Evolutionary conservation across 2,113 vertebrate species (phyloP), one percentile per base, ranked within the genome.

Genomic region (Pachypanchax playfairii): DNA sequence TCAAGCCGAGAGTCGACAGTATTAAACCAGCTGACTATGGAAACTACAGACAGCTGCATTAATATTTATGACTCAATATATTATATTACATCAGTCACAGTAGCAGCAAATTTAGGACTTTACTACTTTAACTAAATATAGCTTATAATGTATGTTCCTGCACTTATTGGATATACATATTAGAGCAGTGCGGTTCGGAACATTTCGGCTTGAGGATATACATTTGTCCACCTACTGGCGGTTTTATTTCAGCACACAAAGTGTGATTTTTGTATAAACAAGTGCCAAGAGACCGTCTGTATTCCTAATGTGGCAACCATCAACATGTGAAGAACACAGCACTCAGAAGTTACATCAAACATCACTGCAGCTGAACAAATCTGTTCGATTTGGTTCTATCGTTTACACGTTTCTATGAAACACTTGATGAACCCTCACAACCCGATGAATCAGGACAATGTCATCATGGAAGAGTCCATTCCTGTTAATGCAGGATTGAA

Each of bases 81-180:
- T 42, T 8, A 29, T 8, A 38, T 33, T 1, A 38, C 17, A 42
- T 42, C 54, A 42, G 38, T 42, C 54, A 20, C 6, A 8, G 25
- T 26, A 11, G 10, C 53, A 24, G 33, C 15, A 54, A 41, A 55
- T 41, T 11, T 11, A 41, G n/a, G 26, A 13, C 38, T 56, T 56
- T 56, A 42, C 38, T 22, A 56, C 6, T 56, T 41, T n/a, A 18
- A 14, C 54, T 56, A 42, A 42, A 56, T 56, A 18, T 56, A 56
- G 38, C 17, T 28, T 41, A 11, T 18, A 14, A 35, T 52, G 36
- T 39, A 18, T 28, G 17, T 24, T 18, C 6, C 22, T 55, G 36
- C 25, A 55, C 13, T 39, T 39, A 50, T 29, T n/a, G 31, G 29
- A 20, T 20, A 17, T 31, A 50, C 48, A 50, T 50, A 31, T 31